These are phyloP conservation scores for Dicycla oo DNA, from an alignment of 2,888 invertebrate genomes.

Conservation along the genomic window DNA sequence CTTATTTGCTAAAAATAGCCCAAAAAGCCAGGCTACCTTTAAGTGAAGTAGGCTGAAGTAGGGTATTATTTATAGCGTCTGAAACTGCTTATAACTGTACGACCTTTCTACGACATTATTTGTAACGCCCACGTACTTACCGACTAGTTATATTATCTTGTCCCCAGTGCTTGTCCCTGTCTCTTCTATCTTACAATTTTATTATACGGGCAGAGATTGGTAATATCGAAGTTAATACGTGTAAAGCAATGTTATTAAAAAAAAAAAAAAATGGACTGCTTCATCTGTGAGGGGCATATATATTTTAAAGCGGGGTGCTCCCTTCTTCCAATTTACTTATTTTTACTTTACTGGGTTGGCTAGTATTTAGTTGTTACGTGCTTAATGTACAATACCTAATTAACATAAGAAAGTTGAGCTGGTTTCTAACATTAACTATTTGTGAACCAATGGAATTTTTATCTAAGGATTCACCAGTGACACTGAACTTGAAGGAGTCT, in stretches of 20 bases:
- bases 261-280: not conserved
- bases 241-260: not conserved
- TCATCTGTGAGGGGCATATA: not conserved
- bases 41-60: conserved; percentile 26
- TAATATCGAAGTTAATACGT: conserved; percentile 12
- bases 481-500: no score
- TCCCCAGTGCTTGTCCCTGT: conserved; percentile 30
- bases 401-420: not conserved
- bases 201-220: conserved; percentile 24
- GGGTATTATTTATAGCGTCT: conserved; percentile 44
- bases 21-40: conserved; percentile 22
- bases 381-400: no score
- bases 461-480: no score
- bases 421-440: not conserved
- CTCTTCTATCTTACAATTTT: conserved; percentile 23
- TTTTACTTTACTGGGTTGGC: not conserved
- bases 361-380: not conserved
- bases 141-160: conserved; percentile 26
- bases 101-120: conserved; percentile 41
- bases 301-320: not conserved
- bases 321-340: not conserved
- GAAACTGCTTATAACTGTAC: conserved; percentile 31
- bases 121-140: conserved; percentile 50
- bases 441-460: not conserved
- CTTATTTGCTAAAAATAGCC: conserved; percentile 17